Evolutionary conservation across 2,113 vertebrate species (phyloP).

Genomic region (Albula goreensis): DNA sequence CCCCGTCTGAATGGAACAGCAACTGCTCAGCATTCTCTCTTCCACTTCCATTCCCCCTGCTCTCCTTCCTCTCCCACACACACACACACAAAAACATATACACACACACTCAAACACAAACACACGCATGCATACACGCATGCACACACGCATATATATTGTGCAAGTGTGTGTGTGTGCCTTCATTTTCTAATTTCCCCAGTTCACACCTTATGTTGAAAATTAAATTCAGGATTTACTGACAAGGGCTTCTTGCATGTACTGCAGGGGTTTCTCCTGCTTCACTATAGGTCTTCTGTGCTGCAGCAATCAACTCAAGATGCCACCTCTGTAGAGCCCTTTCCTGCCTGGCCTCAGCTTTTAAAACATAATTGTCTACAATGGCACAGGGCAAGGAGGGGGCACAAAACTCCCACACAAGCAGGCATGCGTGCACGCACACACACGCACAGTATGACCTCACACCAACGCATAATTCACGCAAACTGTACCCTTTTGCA

Average conservation of each 20-base stretch:
- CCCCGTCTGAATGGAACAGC: slow-evolving; percentile 36
- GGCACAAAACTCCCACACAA: neutral
- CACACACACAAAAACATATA: no score
- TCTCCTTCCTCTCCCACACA: neutral
- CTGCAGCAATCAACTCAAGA: neutral
- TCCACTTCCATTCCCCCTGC: no score
- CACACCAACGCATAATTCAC: neutral
- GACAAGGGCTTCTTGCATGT: neutral
- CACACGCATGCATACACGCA: no score
- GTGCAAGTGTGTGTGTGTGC: no score
- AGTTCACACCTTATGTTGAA: no score
- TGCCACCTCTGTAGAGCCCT: neutral
- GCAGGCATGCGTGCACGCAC: neutral
- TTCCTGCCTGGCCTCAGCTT: neutral
- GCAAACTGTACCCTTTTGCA: neutral
- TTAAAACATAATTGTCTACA: neutral
- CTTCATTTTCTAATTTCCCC: no score
- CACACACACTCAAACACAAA: no score
- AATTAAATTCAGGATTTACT: neutral
- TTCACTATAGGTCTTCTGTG: neutral
- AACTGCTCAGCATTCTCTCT: slow-evolving; percentile 26
- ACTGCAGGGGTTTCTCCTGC: neutral
- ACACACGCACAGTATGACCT: no score
- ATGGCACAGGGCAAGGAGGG: no score
- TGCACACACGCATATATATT: no score